Conservation (phyloP, 2,797 vertebrate species). For the Echeneis naucrates region DNA sequence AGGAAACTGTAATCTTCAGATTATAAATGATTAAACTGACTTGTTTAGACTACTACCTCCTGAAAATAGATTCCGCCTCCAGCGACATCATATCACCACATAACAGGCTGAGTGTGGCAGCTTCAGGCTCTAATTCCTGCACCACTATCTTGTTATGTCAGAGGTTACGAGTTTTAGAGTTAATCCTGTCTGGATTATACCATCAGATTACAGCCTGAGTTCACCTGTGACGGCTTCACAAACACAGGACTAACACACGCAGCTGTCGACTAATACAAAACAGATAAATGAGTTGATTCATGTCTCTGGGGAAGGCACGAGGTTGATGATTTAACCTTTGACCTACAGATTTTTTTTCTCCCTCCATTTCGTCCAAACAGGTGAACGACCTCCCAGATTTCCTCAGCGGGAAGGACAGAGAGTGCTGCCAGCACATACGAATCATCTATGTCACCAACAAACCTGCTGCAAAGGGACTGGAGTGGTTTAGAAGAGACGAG, state of each 20-base stretch:
- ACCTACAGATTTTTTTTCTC: too few species aligned
- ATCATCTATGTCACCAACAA: constrained; percentile 75
- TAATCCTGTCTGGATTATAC: constrained; percentile 51
- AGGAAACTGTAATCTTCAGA: not conserved
- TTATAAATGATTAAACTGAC: constrained; percentile 6
- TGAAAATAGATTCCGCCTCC: constrained; percentile 21
- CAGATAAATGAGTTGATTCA: too few species aligned
- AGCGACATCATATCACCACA: not conserved
- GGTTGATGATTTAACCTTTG: too few species aligned
- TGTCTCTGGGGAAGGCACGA: too few species aligned
- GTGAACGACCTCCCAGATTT: constrained; percentile 88
- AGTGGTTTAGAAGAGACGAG: constrained; percentile 47
- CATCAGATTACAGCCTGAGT: constrained; percentile 13
- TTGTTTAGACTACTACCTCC: not conserved
- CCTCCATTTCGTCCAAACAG: constrained; percentile 61
- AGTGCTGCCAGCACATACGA: constrained; percentile 86
- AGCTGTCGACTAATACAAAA: too few species aligned
- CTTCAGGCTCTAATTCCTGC: constrained; percentile 17
- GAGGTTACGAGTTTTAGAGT: constrained; percentile 23
- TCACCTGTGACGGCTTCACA: not conserved
- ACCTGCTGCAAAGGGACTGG: constrained; percentile 48
- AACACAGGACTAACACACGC: too few species aligned
- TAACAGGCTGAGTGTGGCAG: not conserved
- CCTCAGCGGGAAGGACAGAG: constrained; percentile 80
- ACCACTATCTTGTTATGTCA: constrained; percentile 41